These are phyloP conservation scores for Ricordea florida DNA, from an alignment of 92 coral and sea anemone species.

Conservation along the genomic window DNA sequence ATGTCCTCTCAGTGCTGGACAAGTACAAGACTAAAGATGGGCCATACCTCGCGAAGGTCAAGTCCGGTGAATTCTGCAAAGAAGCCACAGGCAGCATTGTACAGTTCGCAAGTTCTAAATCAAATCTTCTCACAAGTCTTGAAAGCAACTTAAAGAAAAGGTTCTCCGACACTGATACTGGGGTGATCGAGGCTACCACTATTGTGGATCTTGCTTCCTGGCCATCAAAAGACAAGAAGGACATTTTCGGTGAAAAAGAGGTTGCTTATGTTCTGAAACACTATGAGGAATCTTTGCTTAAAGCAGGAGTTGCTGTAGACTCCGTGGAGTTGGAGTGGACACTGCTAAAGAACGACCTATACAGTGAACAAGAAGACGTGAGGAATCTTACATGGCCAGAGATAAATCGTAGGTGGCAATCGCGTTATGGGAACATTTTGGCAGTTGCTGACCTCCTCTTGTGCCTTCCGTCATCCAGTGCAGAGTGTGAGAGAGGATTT, in stretches of 20 bases:
- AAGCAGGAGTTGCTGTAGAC: conserved; percentile 20
- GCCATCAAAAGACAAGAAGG: conserved; percentile 17
- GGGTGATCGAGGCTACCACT: conserved; percentile 29
- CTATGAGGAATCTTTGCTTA: conserved; percentile 6
- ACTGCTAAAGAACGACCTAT: conserved; percentile 13
- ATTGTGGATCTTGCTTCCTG: conserved; percentile 24
- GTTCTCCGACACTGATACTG: conserved; percentile 1
- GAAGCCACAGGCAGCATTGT: conserved; percentile 1
- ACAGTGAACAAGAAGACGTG: conserved; percentile 8
- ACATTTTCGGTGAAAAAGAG: conserved; percentile 14
- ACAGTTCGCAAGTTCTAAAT: conserved; percentile 1
- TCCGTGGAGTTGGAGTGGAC: conserved; percentile 28
- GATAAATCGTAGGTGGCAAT: conserved; percentile 6
- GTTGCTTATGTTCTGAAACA: conserved; percentile 9
- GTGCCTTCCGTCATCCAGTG: conserved; percentile 22
- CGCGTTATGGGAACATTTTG: conserved; percentile 1
- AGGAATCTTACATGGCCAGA: conserved; percentile 1
- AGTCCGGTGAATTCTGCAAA: conserved; percentile 11
- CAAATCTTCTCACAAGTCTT: not conserved
- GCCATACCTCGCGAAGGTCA: conserved; percentile 1
- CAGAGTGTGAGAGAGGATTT: conserved; percentile 25
- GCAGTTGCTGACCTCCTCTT: conserved; percentile 36
- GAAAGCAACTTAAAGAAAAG: conserved; percentile 6
- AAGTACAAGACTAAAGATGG: not conserved
- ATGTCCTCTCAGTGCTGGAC: conserved; percentile 18